Percentiles rank a stretch among this genome's conserved stretches.
These are phyloP conservation scores for Hippocampus zosterae DNA, from an alignment of 2,113 vertebrate species.

Conservation along the genomic window DNA sequence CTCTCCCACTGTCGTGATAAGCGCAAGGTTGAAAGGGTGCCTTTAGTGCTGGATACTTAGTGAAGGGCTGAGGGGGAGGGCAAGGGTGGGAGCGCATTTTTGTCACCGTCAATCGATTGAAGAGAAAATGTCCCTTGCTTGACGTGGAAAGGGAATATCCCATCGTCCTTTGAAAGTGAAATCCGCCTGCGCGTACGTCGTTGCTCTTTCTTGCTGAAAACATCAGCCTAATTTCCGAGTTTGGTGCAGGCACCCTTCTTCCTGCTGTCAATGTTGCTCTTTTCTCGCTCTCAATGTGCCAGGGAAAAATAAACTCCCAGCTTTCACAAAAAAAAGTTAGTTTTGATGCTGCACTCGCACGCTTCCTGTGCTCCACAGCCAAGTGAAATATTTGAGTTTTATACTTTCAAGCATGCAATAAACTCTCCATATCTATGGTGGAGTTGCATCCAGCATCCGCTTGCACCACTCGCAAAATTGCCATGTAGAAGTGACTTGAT, in stretches of 20 bases:
- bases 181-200: neutral
- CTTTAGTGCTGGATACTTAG: neutral
- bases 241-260: constrained; percentile 9
- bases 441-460: too few relatives aligned
- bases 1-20: neutral
- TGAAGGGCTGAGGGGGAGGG: constrained; percentile 3
- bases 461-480: neutral
- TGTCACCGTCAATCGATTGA: neutral
- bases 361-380: constrained; percentile 3
- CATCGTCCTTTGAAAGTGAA: neutral
- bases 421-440: neutral
- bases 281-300: constrained; percentile 2
- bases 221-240: constrained; percentile 13
- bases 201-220: neutral
- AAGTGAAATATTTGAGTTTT: constrained; percentile 15
- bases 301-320: constrained; percentile 23
- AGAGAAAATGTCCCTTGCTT: constrained; percentile 1
- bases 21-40: neutral
- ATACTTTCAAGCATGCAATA: constrained; percentile 22
- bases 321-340: constrained; percentile 2
- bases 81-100: constrained; percentile 4
- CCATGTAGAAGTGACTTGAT: too few relatives aligned
- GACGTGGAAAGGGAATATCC: constrained; percentile 8
- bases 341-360: constrained; percentile 3
- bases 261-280: constrained; percentile 15